These are phyloP conservation scores for Sanderia malayensis DNA, from an alignment of 30 jellyfish, hydroid and myxozoan genomes.

Conservation along the genomic window DNA sequence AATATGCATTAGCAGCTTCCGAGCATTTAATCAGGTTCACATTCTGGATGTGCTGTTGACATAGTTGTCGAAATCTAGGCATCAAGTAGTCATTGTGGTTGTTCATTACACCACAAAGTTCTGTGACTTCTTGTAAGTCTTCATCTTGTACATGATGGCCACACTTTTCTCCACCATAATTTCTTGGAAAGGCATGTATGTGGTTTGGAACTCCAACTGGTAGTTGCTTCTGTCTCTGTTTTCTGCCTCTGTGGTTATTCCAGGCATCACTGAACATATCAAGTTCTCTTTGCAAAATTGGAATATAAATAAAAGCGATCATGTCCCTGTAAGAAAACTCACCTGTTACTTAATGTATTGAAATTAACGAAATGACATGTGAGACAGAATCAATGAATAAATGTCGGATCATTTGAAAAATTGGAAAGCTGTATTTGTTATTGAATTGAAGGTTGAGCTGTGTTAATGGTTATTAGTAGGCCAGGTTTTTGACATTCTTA, in stretches of 20 bases:
- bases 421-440: neutral
- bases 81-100: neutral
- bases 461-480: neutral
- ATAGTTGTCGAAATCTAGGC: neutral
- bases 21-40: neutral
- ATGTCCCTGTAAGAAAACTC: neutral
- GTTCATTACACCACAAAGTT: neutral
- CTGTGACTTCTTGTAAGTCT: neutral
- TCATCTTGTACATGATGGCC: neutral
- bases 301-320: neutral
- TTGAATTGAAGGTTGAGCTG: neutral
- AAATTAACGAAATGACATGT: too few species aligned
- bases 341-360: too few species aligned
- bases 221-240: neutral
- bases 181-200: neutral
- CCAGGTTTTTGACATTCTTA: neutral
- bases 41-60: conserved; percentile 2
- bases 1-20: neutral
- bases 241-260: neutral
- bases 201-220: neutral
- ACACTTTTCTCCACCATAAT: neutral
- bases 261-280: neutral
- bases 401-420: neutral
- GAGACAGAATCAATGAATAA: neutral
- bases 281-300: neutral